A percentile compares a stretch with the other conserved stretches of the same genome.
phyloP scores from a whole-genome alignment of 2,888 invertebrate species.

The Drosophila nigricruria region DNA sequence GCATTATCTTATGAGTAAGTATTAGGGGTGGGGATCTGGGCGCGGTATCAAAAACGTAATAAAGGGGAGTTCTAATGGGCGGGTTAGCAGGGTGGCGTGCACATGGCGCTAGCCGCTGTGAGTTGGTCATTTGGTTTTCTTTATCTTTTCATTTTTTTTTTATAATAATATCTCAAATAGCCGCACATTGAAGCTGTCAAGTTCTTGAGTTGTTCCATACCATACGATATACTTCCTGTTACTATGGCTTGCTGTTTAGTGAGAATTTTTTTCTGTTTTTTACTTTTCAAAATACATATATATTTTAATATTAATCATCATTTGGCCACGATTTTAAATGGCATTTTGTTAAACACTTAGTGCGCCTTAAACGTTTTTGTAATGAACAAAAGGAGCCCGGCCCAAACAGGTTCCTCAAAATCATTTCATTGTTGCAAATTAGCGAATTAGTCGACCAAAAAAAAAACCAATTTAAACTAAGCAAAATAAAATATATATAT shows the following conservation, averaged over 20 bases:
- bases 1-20: slow-evolving; percentile 83
- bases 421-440: slow-evolving; percentile 43
- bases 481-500: slow-evolving; percentile 17
- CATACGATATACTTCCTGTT: slow-evolving; percentile 57
- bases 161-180: slow-evolving; percentile 43
- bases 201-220: slow-evolving; percentile 37
- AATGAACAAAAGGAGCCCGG: slow-evolving; percentile 79
- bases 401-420: slow-evolving; percentile 39
- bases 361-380: slow-evolving; percentile 77
- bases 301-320: slow-evolving; percentile 17
- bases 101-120: slow-evolving; percentile 15
- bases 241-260: slow-evolving; percentile 78
- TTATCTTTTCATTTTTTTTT: background rate
- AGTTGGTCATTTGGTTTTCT: slow-evolving; percentile 42
- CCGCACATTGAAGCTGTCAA: slow-evolving; percentile 53
- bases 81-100: background rate
- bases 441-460: slow-evolving; percentile 50
- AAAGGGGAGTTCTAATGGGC: background rate
- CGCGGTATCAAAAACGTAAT: background rate
- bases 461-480: slow-evolving; percentile 29
- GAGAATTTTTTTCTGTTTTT: slow-evolving; percentile 58
- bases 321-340: slow-evolving; percentile 63
- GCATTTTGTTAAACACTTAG: slow-evolving; percentile 71
- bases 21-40: slow-evolving; percentile 23
- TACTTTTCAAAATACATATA: background rate